Base-by-base conservation (phyloP, 2,888 invertebrate genomes). In the Cephus pulcher region DNA sequence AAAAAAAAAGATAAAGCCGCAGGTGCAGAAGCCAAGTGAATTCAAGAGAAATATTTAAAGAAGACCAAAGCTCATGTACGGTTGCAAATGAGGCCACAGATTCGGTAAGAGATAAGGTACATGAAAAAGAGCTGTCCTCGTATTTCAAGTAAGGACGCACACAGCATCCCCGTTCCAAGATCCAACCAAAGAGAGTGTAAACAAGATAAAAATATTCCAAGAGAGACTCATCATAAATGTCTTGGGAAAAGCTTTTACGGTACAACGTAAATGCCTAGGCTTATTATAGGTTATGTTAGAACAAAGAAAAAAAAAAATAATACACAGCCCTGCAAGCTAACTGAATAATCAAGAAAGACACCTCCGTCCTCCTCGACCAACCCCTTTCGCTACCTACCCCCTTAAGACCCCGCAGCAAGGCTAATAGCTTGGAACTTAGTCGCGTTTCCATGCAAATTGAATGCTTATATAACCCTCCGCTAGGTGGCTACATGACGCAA, bases 391-490 rank as follows among this genome's bases (percentile, higher is more conserved):
- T 80, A 83, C 84, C 84, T 85, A 81, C 82, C 82, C 82, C 84
- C 23, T 56, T 23, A 56, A 23, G 56, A 56, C 2, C 6, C 23
- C 56, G 9, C 56, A 56, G 23, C 56, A 56, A 9, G 84, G 85
- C 88, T 89, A 89, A 89, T 89, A 89, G 89, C 85, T 84, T 56
- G 56, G 84, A 89, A 89, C 89, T 89, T 89, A 85, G 89, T 87
- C 85, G 87, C 86, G 87, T 89, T 89, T 89, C 89, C 87, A 89
- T 89, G 89, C 89, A 89, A 89, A 89, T 89, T 85, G 85, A 85
- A 85, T 86, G 89, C 87, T 89, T 85, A 87, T 85, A 86, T 86
- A 23, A 9, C 23, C 56, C 56, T 56, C 56, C 56, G 56, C 56
- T 56, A 56, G 56, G 23, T 56, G 56, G 56, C 56, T 56, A 23